Evolutionary conservation across 92 coral and sea anemone species (phyloP).

Genomic region (Zoanthus solanderi): DNA sequence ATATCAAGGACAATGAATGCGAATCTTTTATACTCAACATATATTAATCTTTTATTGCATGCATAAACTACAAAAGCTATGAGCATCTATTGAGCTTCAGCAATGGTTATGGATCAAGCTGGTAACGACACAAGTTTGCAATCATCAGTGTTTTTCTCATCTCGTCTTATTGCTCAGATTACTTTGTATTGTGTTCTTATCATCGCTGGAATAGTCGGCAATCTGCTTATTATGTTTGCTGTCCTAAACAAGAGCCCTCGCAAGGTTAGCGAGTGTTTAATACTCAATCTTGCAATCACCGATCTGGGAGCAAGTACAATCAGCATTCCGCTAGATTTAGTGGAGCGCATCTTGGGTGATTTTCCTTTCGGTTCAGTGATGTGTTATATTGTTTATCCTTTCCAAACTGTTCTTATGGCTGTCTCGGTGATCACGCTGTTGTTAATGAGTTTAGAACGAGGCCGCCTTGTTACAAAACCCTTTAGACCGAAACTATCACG

Average conservation of each 20-base stretch:
- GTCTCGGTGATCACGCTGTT: conserved; percentile 88
- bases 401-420: conserved; percentile 89
- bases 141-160: background rate
- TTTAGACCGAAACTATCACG: conserved; percentile 72
- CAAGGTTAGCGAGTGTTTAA: conserved; percentile 86
- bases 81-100: background rate
- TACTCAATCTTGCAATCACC: conserved; percentile 86
- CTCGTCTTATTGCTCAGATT: conserved; percentile 55
- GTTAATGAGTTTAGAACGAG: conserved; percentile 92
- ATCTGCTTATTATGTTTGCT: conserved; percentile 70
- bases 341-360: conserved; percentile 65
- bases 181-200: conserved; percentile 68
- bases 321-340: conserved; percentile 89
- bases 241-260: conserved; percentile 69
- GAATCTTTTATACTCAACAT: too few relatives aligned
- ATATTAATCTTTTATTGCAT: too few relatives aligned
- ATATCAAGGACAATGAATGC: too few relatives aligned
- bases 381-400: conserved; percentile 87
- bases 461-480: conserved; percentile 84
- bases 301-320: conserved; percentile 82
- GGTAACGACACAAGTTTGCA: conserved; percentile 7
- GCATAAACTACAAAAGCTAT: too few relatives aligned
- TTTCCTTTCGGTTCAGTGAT: conserved; percentile 91
- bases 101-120: conserved; percentile 13
- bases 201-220: conserved; percentile 78